A percentile compares a stretch with the other conserved stretches of the same genome.
Evolutionary conservation across 2,113 vertebrate species (phyloP).

Genomic region (Platysternon megacephalum): DNA sequence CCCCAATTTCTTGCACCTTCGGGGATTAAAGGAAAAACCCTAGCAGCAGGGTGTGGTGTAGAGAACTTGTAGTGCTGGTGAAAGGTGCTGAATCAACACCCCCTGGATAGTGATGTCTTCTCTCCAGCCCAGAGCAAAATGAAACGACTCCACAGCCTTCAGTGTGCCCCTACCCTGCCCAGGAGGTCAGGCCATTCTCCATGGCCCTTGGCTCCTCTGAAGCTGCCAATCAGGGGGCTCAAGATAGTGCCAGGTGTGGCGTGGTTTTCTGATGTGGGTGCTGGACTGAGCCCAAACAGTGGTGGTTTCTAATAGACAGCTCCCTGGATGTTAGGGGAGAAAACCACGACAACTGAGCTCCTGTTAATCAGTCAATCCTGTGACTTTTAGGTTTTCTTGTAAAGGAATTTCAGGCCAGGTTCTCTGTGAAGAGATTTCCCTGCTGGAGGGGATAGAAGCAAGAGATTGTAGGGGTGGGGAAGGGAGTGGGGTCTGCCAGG

Average conservation of each 20-base stretch:
- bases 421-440: background rate
- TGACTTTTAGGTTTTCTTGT: background rate
- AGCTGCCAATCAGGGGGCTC: background rate
- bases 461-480: background rate
- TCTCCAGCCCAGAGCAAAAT: background rate
- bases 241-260: background rate
- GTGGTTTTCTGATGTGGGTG: background rate
- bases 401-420: background rate
- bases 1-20: background rate
- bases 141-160: background rate
- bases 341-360: background rate
- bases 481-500: background rate
- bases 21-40: background rate
- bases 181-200: background rate
- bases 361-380: background rate
- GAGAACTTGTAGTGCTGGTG: background rate
- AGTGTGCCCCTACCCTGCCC: background rate
- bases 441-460: background rate
- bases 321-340: too few relatives aligned
- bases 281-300: background rate
- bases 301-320: background rate
- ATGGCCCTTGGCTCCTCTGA: background rate
- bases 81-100: background rate
- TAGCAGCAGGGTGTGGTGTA: background rate
- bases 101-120: background rate